A percentile compares a stretch with the other conserved stretches of the same genome.
These are phyloP conservation scores for Glaucidium brasilianum DNA, from an alignment of 2,113 vertebrate species.

Conservation along the genomic window DNA sequence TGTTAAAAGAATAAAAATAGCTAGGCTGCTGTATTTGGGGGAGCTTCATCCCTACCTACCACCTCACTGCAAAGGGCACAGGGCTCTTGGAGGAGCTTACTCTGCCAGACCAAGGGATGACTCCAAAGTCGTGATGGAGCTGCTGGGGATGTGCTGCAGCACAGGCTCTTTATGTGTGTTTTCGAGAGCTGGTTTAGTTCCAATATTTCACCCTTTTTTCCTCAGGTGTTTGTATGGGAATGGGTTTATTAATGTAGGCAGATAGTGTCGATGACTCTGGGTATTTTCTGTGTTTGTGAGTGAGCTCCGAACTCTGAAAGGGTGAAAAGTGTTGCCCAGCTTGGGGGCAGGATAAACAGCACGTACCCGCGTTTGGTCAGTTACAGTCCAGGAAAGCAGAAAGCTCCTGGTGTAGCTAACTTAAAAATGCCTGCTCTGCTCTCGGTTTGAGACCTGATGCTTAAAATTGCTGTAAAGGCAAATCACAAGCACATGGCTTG, in stretches of 20 bases:
- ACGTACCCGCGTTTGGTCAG: background rate
- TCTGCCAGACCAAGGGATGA: background rate
- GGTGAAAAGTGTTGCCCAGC: accelerated
- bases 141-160: background rate
- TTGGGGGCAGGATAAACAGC: background rate
- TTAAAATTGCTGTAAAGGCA: background rate
- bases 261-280: background rate
- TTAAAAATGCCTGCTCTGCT: background rate
- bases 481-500: background rate
- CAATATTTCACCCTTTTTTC: background rate
- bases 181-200: background rate
- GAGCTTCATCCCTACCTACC: background rate
- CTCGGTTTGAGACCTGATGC: background rate
- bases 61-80: background rate
- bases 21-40: background rate
- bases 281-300: background rate
- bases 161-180: accelerated
- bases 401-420: background rate
- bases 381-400: background rate
- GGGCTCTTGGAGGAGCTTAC: background rate
- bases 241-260: background rate
- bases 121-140: background rate
- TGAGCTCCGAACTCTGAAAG: background rate
- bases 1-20: background rate
- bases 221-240: background rate